A percentile compares a stretch with the other conserved stretches of the same genome.
phyloP scores from a whole-genome alignment of 1,140 invertebrate genomes.

The Hycleus phaleratus region DNA sequence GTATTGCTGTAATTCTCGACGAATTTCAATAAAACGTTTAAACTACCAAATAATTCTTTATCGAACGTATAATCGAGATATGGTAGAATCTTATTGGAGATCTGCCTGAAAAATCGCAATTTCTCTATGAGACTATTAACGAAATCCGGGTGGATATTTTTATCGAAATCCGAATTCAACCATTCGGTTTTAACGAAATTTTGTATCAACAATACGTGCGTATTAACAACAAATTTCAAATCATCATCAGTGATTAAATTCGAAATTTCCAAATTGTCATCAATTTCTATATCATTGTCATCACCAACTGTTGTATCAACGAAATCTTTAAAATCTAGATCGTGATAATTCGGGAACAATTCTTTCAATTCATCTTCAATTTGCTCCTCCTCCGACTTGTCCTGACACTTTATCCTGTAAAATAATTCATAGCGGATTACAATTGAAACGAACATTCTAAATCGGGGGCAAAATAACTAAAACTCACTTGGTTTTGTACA shows the following conservation, averaged over 20 bases:
- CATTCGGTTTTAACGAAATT: constrained; percentile 51
- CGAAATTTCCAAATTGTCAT: constrained; percentile 27
- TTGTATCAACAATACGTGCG: constrained; percentile 54
- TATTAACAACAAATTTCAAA: constrained; percentile 47
- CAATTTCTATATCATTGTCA: not conserved
- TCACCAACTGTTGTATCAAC: constrained; percentile 28
- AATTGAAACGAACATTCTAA: not conserved
- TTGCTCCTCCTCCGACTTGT: constrained; percentile 66
- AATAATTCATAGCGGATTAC: not conserved
- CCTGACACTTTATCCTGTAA: constrained; percentile 48
- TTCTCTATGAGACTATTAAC: constrained; percentile 46
- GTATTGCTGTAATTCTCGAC: constrained; percentile 26
- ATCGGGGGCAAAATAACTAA: constrained; percentile 1
- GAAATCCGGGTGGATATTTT: constrained; percentile 43
- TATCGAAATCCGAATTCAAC: constrained; percentile 40
- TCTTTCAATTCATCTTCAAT: constrained; percentile 59
- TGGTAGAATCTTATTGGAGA: constrained; percentile 44
- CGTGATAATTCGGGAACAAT: constrained; percentile 69
- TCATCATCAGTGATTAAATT: constrained; percentile 49
- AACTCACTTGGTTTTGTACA: constrained; percentile 69
- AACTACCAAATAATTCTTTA: constrained; percentile 46
- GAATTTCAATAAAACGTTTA: constrained; percentile 43
- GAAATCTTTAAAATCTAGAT: constrained; percentile 60
- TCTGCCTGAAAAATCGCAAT: constrained; percentile 49
- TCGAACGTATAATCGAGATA: constrained; percentile 47